These are phyloP conservation scores for Daktulosphaira vitifoliae DNA, from an alignment of 1,140 invertebrate species.

Conservation along the genomic window DNA sequence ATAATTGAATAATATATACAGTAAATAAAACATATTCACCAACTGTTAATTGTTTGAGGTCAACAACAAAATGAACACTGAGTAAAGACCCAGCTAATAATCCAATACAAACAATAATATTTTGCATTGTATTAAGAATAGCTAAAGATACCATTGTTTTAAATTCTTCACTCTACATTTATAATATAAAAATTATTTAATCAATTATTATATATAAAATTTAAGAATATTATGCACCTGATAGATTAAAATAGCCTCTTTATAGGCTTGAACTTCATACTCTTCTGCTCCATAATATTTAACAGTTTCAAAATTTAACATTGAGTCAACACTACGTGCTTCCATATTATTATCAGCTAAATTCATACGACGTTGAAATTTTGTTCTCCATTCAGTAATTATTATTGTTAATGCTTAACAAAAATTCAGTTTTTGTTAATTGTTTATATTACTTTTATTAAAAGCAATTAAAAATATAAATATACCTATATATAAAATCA, in stretches of 20 bases:
- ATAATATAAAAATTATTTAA: conserved; percentile 35
- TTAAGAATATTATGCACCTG: conserved; percentile 53
- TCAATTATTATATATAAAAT: background rate
- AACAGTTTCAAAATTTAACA: conserved; percentile 95
- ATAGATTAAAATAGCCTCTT: conserved; percentile 67
- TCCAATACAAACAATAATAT: conserved; percentile 78
- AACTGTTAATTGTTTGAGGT: conserved; percentile 61
- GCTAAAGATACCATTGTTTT: conserved; percentile 74
- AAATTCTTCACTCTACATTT: conserved; percentile 72
- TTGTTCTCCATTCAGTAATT: conserved; percentile 93
- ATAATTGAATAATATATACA: conserved; percentile 92
- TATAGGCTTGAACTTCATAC: conserved; percentile 80
- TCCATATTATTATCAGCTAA: conserved; percentile 81
- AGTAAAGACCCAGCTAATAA: conserved; percentile 77
- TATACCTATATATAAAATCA: conserved; percentile 82
- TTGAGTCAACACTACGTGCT: conserved; percentile 88
- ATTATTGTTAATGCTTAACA: conserved; percentile 67
- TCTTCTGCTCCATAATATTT: conserved; percentile 92
- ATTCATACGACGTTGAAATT: conserved; percentile 88
- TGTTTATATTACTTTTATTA: too few species aligned
- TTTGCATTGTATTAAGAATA: conserved; percentile 82
- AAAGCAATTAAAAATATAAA: too few species aligned
- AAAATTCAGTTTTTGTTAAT: conserved; percentile 28
- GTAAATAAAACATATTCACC: conserved; percentile 94
- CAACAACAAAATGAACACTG: conserved; percentile 72